These are phyloP conservation scores for Stenchaetothrips biformis DNA, from an alignment of 2,888 invertebrate species.

Conservation along the genomic window DNA sequence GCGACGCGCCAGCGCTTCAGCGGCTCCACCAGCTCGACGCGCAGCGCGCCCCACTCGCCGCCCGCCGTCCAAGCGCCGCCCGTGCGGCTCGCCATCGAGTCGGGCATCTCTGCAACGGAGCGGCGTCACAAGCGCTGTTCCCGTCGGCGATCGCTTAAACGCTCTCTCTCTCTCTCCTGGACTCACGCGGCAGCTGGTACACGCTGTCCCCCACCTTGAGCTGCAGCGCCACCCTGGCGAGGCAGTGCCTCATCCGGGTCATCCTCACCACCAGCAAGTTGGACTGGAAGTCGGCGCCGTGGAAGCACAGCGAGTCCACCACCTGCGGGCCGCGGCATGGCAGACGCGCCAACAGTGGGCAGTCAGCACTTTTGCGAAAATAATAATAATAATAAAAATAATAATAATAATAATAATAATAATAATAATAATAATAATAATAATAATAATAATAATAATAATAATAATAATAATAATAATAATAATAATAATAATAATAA, in stretches of 20 bases:
- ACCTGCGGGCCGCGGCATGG: not conserved
- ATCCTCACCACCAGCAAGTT: conserved; percentile 53
- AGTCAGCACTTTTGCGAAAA: too few species aligned
- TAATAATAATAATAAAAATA: too few species aligned
- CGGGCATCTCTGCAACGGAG: not conserved
- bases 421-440: too few species aligned
- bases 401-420: too few species aligned
- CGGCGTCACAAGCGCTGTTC: not conserved
- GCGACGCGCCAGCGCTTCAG: conserved; percentile 47
- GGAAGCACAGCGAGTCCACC: conserved; percentile 42
- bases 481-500: too few species aligned
- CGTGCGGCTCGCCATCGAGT: conserved; percentile 1
- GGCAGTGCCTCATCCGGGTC: conserved; percentile 49
- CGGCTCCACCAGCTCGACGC: conserved; percentile 46
- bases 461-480: too few species aligned
- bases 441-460: too few species aligned
- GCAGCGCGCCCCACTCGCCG: conserved; percentile 37
- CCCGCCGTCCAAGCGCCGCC: not conserved
- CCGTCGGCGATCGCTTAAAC: too few species aligned
- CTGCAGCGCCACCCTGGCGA: conserved; percentile 55
- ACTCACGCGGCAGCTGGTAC: conserved; percentile 49
- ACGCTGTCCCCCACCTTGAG: conserved; percentile 48
- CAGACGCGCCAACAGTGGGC: too few species aligned
- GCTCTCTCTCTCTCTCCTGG: too few species aligned
- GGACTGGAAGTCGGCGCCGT: conserved; percentile 55